Conservation (phyloP, 1,140 invertebrate species). For the Schlechtendalia chinensis region DNA sequence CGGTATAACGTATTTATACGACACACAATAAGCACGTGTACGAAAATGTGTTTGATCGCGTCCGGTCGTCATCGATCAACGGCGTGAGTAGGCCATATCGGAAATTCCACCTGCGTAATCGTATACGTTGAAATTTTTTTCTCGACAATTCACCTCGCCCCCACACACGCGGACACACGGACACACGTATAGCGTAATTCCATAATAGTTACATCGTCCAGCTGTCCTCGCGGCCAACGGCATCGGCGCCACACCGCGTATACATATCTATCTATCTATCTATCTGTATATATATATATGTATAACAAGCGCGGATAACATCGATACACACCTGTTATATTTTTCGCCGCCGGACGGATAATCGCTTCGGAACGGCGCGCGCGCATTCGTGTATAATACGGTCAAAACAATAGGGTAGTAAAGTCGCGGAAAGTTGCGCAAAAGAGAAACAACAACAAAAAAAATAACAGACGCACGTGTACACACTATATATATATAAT, state of each 20-base stretch:
- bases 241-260: neutral
- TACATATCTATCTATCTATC: no score
- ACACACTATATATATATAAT: neutral
- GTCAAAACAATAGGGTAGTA: constrained; percentile 21
- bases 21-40: neutral
- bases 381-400: no score
- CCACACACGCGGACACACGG: neutral
- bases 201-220: neutral
- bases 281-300: no score
- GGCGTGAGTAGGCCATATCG: neutral
- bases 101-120: neutral
- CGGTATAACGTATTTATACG: neutral
- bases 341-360: constrained; percentile 1
- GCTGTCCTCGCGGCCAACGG: neutral
- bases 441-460: neutral
- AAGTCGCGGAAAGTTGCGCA: constrained; percentile 2
- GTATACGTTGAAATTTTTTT: constrained; percentile 7
- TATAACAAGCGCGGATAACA: neutral
- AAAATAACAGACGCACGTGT: neutral
- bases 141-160: neutral
- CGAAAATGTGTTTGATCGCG: neutral
- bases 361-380: no score
- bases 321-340: constrained; percentile 15
- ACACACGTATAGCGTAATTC: no score
- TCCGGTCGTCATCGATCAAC: constrained; percentile 8